These are phyloP conservation scores for Rotaria sp. DNA, from an alignment of 2,888 invertebrate genomes.

Conservation along the genomic window DNA sequence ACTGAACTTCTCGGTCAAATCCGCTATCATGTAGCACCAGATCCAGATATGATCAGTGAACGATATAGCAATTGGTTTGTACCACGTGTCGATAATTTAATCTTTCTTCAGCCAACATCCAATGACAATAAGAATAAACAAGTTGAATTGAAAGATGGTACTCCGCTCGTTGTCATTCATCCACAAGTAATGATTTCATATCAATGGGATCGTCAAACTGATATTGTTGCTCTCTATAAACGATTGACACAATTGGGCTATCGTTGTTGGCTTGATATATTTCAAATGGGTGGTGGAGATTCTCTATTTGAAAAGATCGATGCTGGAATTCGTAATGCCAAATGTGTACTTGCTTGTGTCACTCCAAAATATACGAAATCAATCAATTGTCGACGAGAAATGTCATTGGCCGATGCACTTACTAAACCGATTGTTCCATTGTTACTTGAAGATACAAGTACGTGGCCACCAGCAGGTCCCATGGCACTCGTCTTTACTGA, in stretches of 20 bases:
- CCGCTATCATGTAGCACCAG: conserved; percentile 46
- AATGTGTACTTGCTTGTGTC: conserved; percentile 49
- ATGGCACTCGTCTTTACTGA: conserved; percentile 52
- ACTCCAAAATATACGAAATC: conserved; percentile 51
- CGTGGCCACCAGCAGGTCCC: conserved; percentile 52
- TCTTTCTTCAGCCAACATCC: not conserved
- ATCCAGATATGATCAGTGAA: conserved; percentile 41
- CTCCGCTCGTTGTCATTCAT: not conserved
- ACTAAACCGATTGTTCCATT: conserved; percentile 51
- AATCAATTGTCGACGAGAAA: conserved; percentile 51
- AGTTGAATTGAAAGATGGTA: not conserved
- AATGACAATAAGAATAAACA: not conserved
- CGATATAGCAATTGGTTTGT: conserved; percentile 30
- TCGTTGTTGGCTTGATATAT: conserved; percentile 52
- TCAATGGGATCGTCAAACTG: conserved; percentile 52
- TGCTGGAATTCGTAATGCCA: conserved; percentile 47
- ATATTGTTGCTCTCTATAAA: conserved; percentile 47
- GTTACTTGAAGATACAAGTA: conserved; percentile 46
- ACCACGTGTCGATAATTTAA: not conserved
- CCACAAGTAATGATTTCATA: conserved; percentile 47
- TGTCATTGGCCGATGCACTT: conserved; percentile 49
- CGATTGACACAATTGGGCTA: conserved; percentile 46
- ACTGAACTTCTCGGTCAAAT: conserved; percentile 51
- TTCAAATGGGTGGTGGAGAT: conserved; percentile 54
- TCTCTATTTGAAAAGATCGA: conserved; percentile 53